Evolutionary conservation across 2,797 vertebrate genomes (phyloP).

Genomic region (Muscicapa comitata): DNA sequence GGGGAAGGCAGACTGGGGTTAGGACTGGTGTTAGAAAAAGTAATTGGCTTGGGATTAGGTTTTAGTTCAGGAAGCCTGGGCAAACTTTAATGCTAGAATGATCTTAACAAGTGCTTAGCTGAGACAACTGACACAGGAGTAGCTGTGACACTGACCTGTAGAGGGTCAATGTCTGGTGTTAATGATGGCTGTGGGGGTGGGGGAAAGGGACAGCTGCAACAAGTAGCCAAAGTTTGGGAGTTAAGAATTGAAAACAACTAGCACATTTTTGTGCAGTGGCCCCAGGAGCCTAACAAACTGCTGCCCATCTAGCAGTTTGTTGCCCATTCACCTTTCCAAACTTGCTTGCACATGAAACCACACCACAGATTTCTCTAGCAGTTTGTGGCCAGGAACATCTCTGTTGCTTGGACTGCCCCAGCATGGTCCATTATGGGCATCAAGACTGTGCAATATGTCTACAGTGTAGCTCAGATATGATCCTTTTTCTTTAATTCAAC

Average conservation of each 20-base stretch:
- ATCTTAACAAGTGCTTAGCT: background rate
- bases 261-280: background rate
- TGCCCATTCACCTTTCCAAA: background rate
- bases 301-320: background rate
- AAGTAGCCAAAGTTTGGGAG: background rate
- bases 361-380: background rate
- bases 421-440: background rate
- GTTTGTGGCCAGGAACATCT: background rate
- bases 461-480: background rate
- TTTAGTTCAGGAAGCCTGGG: slow-evolving; percentile 19
- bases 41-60: slow-evolving; percentile 38
- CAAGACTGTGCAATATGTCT: background rate
- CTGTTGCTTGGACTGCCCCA: background rate
- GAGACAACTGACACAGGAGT: background rate
- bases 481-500: background rate
- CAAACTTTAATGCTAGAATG: slow-evolving; percentile 28
- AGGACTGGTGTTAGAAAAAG: background rate
- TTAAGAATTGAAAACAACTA: background rate
- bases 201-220: background rate
- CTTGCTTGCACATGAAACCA: background rate
- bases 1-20: slow-evolving; percentile 1
- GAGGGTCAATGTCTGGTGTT: background rate
- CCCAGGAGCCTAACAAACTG: background rate
- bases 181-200: background rate
- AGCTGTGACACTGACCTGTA: background rate